These are phyloP conservation scores for Syngnathus typhle DNA, from an alignment of 2,113 vertebrate genomes.

Conservation along the genomic window DNA sequence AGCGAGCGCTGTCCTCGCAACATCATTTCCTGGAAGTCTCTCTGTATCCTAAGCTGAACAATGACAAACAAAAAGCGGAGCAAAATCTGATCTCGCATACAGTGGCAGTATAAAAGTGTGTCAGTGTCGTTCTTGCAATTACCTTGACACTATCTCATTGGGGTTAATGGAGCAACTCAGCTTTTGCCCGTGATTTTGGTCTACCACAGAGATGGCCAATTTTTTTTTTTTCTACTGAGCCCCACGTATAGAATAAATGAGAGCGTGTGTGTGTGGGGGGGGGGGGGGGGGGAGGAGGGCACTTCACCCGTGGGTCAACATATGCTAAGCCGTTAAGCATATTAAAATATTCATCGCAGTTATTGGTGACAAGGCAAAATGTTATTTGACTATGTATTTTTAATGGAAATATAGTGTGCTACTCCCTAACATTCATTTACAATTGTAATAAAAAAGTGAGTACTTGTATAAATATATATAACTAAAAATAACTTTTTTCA, in stretches of 20 bases:
- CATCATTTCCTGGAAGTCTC: constrained; percentile 38
- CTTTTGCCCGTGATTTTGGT: constrained; percentile 4
- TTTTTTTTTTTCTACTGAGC: neutral
- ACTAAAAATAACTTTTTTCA: no score
- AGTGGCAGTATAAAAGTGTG: constrained; percentile 10
- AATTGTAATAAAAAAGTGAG: no score
- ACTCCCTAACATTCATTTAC: no score
- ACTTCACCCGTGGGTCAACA: neutral
- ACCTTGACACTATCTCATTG: constrained; percentile 12
- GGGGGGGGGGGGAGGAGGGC: neutral
- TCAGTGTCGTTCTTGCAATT: constrained; percentile 8
- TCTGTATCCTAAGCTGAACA: constrained; percentile 22
- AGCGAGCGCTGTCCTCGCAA: constrained; percentile 30
- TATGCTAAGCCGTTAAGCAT: neutral
- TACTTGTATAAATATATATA: no score
- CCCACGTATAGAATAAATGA: constrained; percentile 3
- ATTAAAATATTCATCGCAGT: neutral
- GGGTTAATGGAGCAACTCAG: constrained; percentile 28
- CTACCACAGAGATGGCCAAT: neutral
- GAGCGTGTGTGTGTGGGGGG: no score
- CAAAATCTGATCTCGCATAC: neutral
- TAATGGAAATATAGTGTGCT: no score
- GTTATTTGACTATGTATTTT: neutral
- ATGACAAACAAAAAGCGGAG: constrained; percentile 17
- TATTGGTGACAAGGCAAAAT: neutral